A percentile compares a stretch with the other conserved stretches of the same genome.
Conservation (phyloP, 2,797 vertebrate species). For the Mionectes olivaceus region DNA sequence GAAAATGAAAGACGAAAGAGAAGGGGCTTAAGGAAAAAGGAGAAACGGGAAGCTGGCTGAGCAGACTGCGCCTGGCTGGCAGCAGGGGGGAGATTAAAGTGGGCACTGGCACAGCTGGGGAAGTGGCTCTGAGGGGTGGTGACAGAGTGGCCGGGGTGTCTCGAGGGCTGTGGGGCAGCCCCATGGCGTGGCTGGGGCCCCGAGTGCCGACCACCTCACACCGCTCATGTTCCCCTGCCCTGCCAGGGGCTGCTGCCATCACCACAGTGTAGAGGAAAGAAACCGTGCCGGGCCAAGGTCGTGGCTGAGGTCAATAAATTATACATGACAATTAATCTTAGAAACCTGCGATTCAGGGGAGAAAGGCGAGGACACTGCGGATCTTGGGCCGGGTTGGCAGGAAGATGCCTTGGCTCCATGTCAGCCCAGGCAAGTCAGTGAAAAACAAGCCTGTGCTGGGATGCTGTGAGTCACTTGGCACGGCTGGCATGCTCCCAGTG, state of each 20-base stretch:
- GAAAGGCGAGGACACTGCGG: slow-evolving; percentile 55
- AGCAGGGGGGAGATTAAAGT: background rate
- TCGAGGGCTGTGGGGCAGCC: background rate
- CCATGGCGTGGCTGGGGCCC: fast-evolving
- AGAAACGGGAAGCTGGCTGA: background rate
- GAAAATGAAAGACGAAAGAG: slow-evolving; percentile 61
- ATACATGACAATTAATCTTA: slow-evolving; percentile 61
- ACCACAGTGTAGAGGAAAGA: fast-evolving
- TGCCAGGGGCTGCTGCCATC: fast-evolving
- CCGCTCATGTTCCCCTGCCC: background rate
- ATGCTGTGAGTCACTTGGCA: background rate
- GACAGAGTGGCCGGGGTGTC: fast-evolving
- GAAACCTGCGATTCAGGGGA: background rate
- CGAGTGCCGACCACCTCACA: fast-evolving
- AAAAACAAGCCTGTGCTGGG: background rate
- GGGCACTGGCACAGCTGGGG: fast-evolving
- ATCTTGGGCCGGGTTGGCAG: background rate
- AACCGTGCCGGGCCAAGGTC: background rate
- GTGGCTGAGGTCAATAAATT: slow-evolving; percentile 50
- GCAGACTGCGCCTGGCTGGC: background rate
- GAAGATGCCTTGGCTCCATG: background rate
- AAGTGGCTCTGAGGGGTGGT: background rate
- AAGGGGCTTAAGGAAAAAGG: slow-evolving; percentile 51
- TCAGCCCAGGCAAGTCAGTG: background rate
- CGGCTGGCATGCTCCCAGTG: fast-evolving